Percentiles rank a stretch among this genome's conserved stretches.
Conservation (phyloP, 2,888 invertebrate genomes). For the Sphaerophoria taeniata region DNA sequence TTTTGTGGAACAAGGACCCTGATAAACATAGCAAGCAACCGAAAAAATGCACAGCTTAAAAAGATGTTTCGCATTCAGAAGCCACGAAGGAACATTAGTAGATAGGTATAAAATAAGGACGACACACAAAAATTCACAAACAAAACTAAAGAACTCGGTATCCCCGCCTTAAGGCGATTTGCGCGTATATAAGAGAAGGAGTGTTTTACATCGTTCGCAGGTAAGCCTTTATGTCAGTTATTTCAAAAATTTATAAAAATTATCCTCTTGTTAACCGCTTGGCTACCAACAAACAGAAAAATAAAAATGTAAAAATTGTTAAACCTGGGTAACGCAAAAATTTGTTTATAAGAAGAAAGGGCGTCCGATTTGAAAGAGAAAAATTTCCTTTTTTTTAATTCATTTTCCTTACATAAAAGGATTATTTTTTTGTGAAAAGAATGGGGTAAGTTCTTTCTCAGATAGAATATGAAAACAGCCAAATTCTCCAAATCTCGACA, state of each 20-base stretch:
- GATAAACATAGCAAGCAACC: slow-evolving; percentile 66
- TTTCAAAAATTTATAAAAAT: slow-evolving; percentile 72
- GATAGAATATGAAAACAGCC: no score
- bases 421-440: no score
- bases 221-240: slow-evolving; percentile 74
- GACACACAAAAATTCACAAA: slow-evolving; percentile 54
- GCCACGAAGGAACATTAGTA: slow-evolving; percentile 46
- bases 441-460: no score
- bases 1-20: slow-evolving; percentile 65
- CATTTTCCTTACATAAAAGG: no score
- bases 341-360: slow-evolving; percentile 60
- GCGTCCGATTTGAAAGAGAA: slow-evolving; percentile 62
- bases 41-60: slow-evolving; percentile 72
- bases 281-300: slow-evolving; percentile 64
- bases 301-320: slow-evolving; percentile 50
- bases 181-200: slow-evolving; percentile 71
- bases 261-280: slow-evolving; percentile 73
- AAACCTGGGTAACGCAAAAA: slow-evolving; percentile 62
- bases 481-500: no score
- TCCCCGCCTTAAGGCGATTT: slow-evolving; percentile 73
- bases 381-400: no score
- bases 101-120: slow-evolving; percentile 27
- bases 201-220: slow-evolving; percentile 70
- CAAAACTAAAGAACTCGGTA: slow-evolving; percentile 72
- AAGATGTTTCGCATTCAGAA: slow-evolving; percentile 73